These are phyloP conservation scores for Aradophagus sp. DNA, from an alignment of 1,140 invertebrate species.

Conservation along the genomic window DNA sequence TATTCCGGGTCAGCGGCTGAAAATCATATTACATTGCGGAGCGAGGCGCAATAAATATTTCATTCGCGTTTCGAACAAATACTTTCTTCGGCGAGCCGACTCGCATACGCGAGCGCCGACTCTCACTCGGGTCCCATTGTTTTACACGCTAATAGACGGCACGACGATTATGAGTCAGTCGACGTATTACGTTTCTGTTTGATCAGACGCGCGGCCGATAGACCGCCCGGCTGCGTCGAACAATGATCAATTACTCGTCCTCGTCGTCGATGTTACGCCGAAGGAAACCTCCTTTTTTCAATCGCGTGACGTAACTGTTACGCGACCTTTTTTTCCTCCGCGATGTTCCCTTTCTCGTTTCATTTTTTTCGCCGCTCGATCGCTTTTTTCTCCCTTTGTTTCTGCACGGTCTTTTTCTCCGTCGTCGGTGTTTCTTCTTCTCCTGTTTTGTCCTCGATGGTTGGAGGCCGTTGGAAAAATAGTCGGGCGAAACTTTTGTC, in stretches of 20 bases:
- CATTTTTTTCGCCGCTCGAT: too few relatives aligned
- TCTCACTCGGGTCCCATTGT: constrained; percentile 43
- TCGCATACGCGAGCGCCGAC: constrained; percentile 33
- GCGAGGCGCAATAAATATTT: constrained; percentile 41
- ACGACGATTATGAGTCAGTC: constrained; percentile 29
- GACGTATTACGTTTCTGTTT: constrained; percentile 33
- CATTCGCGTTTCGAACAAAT: constrained; percentile 39
- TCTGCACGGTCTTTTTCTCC: too few relatives aligned
- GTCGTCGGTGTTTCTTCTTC: too few relatives aligned
- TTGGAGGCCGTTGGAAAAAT: too few relatives aligned
- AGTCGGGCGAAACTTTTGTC: too few relatives aligned
- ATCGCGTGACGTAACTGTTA: constrained; percentile 18
- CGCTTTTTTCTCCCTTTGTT: too few relatives aligned
- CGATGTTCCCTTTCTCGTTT: constrained; percentile 1
- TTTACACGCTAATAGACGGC: constrained; percentile 23
- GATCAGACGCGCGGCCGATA: constrained; percentile 15
- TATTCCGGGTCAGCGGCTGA: constrained; percentile 38
- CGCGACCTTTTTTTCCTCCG: background rate
- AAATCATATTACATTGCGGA: constrained; percentile 33
- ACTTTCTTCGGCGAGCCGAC: constrained; percentile 31
- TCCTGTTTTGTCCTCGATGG: too few relatives aligned
- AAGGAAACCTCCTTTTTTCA: constrained; percentile 10
- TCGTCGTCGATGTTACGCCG: constrained; percentile 3
- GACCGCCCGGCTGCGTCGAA: constrained; percentile 22
- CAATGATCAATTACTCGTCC: constrained; percentile 36